Conservation (phyloP, 2,113 vertebrate genomes). For the Delphinus delphis region DNA sequence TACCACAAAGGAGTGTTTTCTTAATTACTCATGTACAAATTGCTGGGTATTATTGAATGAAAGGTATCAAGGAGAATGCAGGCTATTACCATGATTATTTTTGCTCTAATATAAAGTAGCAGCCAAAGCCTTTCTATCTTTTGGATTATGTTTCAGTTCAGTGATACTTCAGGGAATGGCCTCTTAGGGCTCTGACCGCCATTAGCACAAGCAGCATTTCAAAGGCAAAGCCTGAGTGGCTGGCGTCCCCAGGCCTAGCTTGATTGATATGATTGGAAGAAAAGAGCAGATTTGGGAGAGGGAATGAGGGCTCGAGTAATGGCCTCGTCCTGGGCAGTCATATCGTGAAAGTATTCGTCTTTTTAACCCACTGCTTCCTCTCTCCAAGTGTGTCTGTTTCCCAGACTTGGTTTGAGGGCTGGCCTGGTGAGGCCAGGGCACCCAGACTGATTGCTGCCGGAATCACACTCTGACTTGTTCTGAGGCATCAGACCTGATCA, state of each 20-base stretch:
- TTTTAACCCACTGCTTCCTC: background rate
- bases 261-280: background rate
- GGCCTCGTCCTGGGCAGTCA: background rate
- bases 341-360: background rate
- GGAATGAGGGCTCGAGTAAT: background rate
- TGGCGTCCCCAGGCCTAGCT: background rate
- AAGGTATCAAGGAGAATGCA: slow-evolving; percentile 64
- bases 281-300: background rate
- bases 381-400: background rate
- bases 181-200: slow-evolving; percentile 18
- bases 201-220: slow-evolving; percentile 52
- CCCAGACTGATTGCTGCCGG: background rate
- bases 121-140: slow-evolving; percentile 51
- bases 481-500: background rate
- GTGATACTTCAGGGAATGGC: slow-evolving; percentile 49
- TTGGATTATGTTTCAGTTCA: slow-evolving; percentile 58
- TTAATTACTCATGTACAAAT: slow-evolving; percentile 74
- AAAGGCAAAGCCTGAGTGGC: background rate
- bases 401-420: background rate
- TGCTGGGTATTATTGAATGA: slow-evolving; percentile 69
- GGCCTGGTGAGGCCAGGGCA: background rate
- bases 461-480: background rate
- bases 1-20: slow-evolving; percentile 69
- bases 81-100: slow-evolving; percentile 68
- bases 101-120: slow-evolving; percentile 60